A percentile compares a stretch with the other conserved stretches of the same genome.
Evolutionary conservation across 2,888 invertebrate species (phyloP).

Genomic region (Brachypterus glaber): DNA sequence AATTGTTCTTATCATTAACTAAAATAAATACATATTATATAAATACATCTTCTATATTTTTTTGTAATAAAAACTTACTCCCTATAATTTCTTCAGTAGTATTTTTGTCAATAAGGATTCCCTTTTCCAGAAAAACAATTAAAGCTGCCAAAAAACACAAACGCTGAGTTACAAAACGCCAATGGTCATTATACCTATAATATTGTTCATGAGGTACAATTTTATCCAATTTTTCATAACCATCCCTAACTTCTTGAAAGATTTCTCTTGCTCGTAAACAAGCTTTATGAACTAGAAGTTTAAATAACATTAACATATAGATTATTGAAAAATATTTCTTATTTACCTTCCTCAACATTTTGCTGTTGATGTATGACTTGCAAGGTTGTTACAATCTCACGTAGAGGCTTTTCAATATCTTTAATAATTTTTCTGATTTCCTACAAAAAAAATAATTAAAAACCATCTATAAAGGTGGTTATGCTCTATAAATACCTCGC

Average conservation of each 20-base stretch:
- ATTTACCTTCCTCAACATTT: slow-evolving; percentile 54
- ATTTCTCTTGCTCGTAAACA: slow-evolving; percentile 55
- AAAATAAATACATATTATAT: slow-evolving; percentile 27
- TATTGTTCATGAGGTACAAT: slow-evolving; percentile 69
- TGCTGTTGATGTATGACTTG: slow-evolving; percentile 72
- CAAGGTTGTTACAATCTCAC: slow-evolving; percentile 68
- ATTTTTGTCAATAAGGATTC: slow-evolving; percentile 62
- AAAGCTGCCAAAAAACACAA: slow-evolving; percentile 69
- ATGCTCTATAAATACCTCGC: slow-evolving; percentile 53
- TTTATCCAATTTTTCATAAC: slow-evolving; percentile 54
- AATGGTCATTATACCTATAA: slow-evolving; percentile 81
- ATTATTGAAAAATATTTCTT: slow-evolving; percentile 5
- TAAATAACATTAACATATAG: slow-evolving; percentile 7
- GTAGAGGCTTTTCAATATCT: slow-evolving; percentile 67
- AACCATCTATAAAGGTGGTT: slow-evolving; percentile 15
- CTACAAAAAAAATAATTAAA: slow-evolving; percentile 36
- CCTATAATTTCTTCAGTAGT: slow-evolving; percentile 70
- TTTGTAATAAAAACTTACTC: slow-evolving; percentile 41
- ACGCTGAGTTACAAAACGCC: slow-evolving; percentile 74
- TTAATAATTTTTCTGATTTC: slow-evolving; percentile 60
- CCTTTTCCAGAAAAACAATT: slow-evolving; percentile 70
- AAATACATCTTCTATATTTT: background rate
- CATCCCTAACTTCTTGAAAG: slow-evolving; percentile 55
- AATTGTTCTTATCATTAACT: slow-evolving; percentile 70
- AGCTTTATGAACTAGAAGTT: slow-evolving; percentile 48